Evolutionary conservation across 2,797 vertebrate genomes (phyloP).

Genomic region (Phalanger gymnotis): DNA sequence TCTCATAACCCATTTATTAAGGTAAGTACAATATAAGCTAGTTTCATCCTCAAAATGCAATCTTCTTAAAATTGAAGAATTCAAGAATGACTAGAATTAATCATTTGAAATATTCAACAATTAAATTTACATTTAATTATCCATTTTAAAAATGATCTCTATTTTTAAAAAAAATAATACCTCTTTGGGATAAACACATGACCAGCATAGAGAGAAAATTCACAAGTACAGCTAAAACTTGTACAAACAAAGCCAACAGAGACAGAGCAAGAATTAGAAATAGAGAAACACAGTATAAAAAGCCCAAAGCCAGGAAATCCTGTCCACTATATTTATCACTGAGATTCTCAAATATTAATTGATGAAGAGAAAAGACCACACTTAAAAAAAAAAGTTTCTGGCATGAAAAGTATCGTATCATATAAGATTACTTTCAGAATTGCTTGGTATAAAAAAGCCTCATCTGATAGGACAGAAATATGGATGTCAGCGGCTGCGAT

Average conservation of each 20-base stretch:
- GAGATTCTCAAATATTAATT: not conserved
- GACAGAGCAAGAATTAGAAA: not conserved
- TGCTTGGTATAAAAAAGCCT: not conserved
- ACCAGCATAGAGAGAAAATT: not conserved
- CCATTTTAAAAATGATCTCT: not conserved
- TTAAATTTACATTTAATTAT: not conserved
- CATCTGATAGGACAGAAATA: not conserved
- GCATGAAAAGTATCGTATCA: not conserved
- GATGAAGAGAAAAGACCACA: not conserved
- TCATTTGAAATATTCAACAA: not conserved
- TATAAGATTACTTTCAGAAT: not conserved
- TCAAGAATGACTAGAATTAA: not conserved
- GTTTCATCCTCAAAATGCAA: not conserved
- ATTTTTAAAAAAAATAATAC: not conserved
- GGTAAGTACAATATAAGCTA: not conserved
- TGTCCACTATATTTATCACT: not conserved
- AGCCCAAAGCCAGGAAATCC: not conserved
- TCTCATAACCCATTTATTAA: not conserved
- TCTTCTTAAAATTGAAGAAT: not conserved
- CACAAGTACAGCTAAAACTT: not conserved
- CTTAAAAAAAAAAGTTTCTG: not conserved
- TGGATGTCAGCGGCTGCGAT: not conserved
- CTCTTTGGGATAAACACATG: not conserved
- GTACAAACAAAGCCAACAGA: not conserved
- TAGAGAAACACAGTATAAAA: not conserved